Evolutionary conservation across 35 echinoderm and acorn worm species (phyloP).

Genomic region (Ophiothrix spiculata): DNA sequence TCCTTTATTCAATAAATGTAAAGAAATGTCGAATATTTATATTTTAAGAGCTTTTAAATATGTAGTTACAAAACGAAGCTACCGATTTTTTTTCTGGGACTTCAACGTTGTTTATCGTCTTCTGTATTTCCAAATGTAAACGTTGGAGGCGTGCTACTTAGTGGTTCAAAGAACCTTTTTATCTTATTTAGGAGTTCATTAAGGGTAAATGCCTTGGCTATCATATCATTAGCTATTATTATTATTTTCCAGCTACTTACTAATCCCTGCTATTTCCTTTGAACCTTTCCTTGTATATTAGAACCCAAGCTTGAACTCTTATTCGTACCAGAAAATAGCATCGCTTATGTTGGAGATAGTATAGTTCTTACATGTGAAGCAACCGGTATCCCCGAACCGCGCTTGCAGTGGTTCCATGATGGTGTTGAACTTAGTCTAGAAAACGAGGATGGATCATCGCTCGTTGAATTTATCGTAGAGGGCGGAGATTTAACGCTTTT

Average conservation of each 20-base stretch:
- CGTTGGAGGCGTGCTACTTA: no score
- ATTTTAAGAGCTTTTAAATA: no score
- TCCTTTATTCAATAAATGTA: no score
- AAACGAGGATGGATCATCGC: background rate
- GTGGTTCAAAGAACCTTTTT: no score
- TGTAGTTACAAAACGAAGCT: no score
- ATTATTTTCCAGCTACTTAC: background rate
- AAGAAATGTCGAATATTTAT: no score
- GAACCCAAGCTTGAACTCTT: background rate
- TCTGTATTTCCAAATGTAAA: no score
- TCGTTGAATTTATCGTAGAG: slow-evolving; percentile 15
- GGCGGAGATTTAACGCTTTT: slow-evolving; percentile 29
- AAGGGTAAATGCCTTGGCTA: no score
- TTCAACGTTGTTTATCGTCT: no score
- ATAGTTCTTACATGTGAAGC: slow-evolving; percentile 12
- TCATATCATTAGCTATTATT: background rate
- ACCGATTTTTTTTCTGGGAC: no score
- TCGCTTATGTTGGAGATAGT: background rate
- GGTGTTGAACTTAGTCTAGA: background rate
- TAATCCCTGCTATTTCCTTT: background rate
- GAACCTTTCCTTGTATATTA: background rate
- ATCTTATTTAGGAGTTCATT: no score
- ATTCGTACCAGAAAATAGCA: background rate
- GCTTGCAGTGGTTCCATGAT: slow-evolving; percentile 38
- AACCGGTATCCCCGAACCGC: slow-evolving; percentile 31